phyloP scores from a whole-genome alignment of 2,797 vertebrate species.

The Acrossocheilus fasciatus region DNA sequence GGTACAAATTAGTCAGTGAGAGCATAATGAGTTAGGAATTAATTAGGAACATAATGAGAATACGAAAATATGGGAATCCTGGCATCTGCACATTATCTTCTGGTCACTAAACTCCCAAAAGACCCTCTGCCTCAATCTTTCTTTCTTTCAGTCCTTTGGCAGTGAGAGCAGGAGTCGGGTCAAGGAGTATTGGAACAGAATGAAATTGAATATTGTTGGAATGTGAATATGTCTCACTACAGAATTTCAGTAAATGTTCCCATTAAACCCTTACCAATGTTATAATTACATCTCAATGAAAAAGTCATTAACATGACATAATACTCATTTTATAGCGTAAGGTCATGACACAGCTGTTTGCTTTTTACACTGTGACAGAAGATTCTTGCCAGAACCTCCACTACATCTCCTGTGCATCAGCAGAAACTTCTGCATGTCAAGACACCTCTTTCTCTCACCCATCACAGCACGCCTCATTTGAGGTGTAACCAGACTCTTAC shows the following conservation, averaged over 20 bases:
- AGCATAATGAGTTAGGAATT: slow-evolving; percentile 88
- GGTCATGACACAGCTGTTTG: slow-evolving; percentile 26
- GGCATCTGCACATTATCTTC: slow-evolving; percentile 83
- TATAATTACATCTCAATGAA: background rate
- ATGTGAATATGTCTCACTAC: background rate
- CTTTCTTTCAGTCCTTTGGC: background rate
- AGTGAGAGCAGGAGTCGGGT: background rate
- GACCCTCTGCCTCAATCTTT: slow-evolving; percentile 48
- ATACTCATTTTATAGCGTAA: background rate
- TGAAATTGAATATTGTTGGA: background rate
- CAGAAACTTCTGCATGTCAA: slow-evolving; percentile 27
- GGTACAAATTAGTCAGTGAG: slow-evolving; percentile 87
- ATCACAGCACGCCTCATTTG: slow-evolving; percentile 12
- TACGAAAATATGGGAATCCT: slow-evolving; percentile 65
- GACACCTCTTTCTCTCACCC: slow-evolving; percentile 26
- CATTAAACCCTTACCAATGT: background rate
- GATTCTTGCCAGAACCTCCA: background rate
- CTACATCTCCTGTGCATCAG: slow-evolving; percentile 19
- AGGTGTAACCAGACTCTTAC: slow-evolving; percentile 5
- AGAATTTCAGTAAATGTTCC: background rate
- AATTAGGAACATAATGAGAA: slow-evolving; percentile 87
- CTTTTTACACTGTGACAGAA: slow-evolving; percentile 14
- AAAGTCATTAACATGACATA: slow-evolving; percentile 10
- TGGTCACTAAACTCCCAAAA: slow-evolving; percentile 77
- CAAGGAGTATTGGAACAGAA: background rate